These are phyloP conservation scores for Eudemis profundana DNA, from an alignment of 2,888 invertebrate species.

Conservation along the genomic window DNA sequence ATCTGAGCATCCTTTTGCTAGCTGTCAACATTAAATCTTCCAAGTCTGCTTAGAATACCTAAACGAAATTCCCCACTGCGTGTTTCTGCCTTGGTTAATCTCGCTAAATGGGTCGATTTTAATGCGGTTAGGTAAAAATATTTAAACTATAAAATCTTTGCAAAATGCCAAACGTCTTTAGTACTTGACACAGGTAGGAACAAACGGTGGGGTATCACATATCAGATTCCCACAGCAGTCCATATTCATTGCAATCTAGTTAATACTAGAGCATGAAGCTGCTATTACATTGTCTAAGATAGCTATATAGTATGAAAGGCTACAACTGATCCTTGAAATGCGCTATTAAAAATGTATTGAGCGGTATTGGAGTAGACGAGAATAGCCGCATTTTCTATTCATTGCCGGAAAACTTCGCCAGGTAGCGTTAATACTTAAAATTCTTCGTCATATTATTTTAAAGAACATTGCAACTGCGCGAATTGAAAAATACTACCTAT, in stretches of 20 bases:
- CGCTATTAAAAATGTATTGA: constrained; percentile 30
- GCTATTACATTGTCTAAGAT: neutral
- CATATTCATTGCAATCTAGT: neutral
- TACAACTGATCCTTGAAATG: constrained; percentile 17
- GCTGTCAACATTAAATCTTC: no score
- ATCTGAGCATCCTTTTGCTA: no score
- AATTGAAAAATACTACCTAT: no score
- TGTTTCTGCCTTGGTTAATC: no score
- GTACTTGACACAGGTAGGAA: no score
- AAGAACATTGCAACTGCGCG: neutral
- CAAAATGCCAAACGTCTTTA: no score
- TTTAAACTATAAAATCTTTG: no score
- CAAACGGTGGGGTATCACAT: no score
- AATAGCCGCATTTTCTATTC: constrained; percentile 16
- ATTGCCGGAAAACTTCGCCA: constrained; percentile 15
- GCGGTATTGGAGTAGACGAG: constrained; percentile 13
- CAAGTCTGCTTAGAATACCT: no score
- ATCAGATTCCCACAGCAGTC: constrained; percentile 4
- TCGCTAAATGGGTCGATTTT: no score
- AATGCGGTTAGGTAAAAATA: no score
- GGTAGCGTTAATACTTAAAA: constrained; percentile 7
- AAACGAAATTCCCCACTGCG: no score
- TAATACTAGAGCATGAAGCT: constrained; percentile 1
- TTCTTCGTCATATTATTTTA: neutral
- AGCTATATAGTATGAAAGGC: neutral